Conservation (phyloP, 2,113 vertebrate species). For the Rhineura floridana region DNA sequence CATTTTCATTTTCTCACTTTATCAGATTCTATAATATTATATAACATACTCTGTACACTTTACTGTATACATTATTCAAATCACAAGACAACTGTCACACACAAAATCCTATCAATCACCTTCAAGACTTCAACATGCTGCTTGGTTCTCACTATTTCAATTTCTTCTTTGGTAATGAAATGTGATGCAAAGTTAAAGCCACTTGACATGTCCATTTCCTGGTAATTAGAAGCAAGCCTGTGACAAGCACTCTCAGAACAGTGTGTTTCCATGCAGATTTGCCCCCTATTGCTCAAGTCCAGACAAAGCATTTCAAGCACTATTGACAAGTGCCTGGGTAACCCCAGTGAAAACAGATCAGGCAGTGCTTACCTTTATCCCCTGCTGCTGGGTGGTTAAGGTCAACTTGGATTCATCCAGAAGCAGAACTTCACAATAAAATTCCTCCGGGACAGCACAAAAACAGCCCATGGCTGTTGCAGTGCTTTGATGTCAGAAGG, state of each 20-base stretch:
- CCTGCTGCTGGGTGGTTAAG: slow-evolving; percentile 84
- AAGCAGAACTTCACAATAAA: slow-evolving; percentile 92
- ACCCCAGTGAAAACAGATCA: background rate
- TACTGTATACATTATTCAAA: background rate
- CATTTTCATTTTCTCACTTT: background rate
- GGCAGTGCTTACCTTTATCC: slow-evolving; percentile 82
- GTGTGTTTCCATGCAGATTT: background rate
- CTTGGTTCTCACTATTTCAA: slow-evolving; percentile 1
- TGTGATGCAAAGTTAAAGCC: background rate
- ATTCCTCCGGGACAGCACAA: slow-evolving; percentile 86
- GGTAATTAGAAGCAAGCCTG: background rate
- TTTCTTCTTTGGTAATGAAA: slow-evolving; percentile 4
- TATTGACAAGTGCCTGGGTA: slow-evolving; percentile 2
- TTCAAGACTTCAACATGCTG: background rate
- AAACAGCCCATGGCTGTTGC: slow-evolving; percentile 84
- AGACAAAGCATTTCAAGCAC: slow-evolving; percentile 37
- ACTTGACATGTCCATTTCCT: background rate
- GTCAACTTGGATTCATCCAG: slow-evolving; percentile 88
- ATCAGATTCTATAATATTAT: background rate
- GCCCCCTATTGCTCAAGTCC: background rate
- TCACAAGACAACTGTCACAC: background rate
- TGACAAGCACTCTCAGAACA: slow-evolving; percentile 1
- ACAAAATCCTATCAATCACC: background rate
- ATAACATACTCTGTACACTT: background rate
- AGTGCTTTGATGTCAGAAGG: slow-evolving; percentile 44